Evolutionary conservation across 2,797 vertebrate genomes (phyloP), one percentile per base, ranked within the genome.

Genomic region (Podarcis lilfordi): DNA sequence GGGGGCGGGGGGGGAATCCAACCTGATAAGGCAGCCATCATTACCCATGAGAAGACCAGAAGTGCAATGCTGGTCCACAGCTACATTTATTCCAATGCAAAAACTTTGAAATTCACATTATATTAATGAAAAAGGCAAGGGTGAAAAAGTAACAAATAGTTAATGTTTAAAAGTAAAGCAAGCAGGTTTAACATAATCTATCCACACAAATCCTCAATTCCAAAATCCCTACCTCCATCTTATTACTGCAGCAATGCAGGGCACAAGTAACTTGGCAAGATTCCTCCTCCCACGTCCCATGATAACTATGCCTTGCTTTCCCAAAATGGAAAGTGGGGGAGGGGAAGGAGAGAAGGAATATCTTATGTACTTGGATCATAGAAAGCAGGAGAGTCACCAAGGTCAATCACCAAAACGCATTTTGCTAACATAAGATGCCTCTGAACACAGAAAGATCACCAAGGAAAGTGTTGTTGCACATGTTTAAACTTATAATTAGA

Each of bases 211-310:
- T 5, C 35, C 68, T 50, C 55, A 0, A 86, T 84, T 40, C 82
- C 83, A 35, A 88, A 61, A 82, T 83, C n/a, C 61, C 90, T n/a
- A n/a, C 3, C 4, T 27, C n/a, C 29, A 74, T 89, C 78, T 92
- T 84, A 91, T 3, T 88, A 86, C 21, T 45, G 29, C 0, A 89
- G 27, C 61, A 68, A 75, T 35, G 68, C 1, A 86, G 80, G 40
- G 86, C 76, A 93, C 55, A 86, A 91, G 55, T 27, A 88, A 55
- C 61, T 1, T 90, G 87, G 78, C 79, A 94, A 92, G 68, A 84
- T 68, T 1, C 21, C n/a, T 25, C 82, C 81, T 85, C 88, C 55
- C 21, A 59, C 4, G 17, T 80, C 64, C 35, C 27, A 91, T 86
- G n/a, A 68, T 21, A 90, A 88, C 82, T 72, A 61, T 2, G 45